Conservation (phyloP, 1,140 invertebrate species). For the Listronotus bonariensis region DNA sequence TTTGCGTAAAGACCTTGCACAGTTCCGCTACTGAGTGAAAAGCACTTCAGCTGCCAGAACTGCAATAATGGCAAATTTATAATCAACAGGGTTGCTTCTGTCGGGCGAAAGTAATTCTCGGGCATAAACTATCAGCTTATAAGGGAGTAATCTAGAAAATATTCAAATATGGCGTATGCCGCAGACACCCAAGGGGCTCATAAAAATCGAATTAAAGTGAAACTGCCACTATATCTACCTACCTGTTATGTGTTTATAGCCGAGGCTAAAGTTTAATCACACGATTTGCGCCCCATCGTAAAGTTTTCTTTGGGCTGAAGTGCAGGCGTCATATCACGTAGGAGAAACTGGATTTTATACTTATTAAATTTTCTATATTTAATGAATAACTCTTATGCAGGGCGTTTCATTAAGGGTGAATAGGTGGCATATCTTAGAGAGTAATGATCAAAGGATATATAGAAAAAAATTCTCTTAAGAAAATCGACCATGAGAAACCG, state of each 20-base stretch:
- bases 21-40: too few relatives aligned
- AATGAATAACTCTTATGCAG: too few relatives aligned
- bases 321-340: not conserved
- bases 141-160: slow-evolving; percentile 39
- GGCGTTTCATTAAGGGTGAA: too few relatives aligned
- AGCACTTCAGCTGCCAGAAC: too few relatives aligned
- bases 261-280: slow-evolving; percentile 24
- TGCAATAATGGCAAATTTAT: slow-evolving; percentile 22
- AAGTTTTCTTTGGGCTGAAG: not conserved
- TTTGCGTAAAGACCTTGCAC: too few relatives aligned
- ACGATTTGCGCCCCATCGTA: slow-evolving; percentile 11
- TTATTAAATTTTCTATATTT: slow-evolving; percentile 2
- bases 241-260: slow-evolving; percentile 35
- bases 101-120: slow-evolving; percentile 32
- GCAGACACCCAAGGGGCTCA: slow-evolving; percentile 28
- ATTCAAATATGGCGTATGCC: slow-evolving; percentile 35
- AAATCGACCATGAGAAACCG: too few relatives aligned
- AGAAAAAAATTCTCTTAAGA: too few relatives aligned
- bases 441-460: too few relatives aligned
- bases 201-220: slow-evolving; percentile 41
- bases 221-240: slow-evolving; percentile 32
- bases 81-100: slow-evolving; percentile 20
- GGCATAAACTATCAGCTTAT: slow-evolving; percentile 38
- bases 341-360: not conserved
- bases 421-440: too few relatives aligned